Percentiles rank a stretch among this genome's conserved stretches.
Conservation (phyloP, 2,888 invertebrate species). For the Diarsia dahlii region DNA sequence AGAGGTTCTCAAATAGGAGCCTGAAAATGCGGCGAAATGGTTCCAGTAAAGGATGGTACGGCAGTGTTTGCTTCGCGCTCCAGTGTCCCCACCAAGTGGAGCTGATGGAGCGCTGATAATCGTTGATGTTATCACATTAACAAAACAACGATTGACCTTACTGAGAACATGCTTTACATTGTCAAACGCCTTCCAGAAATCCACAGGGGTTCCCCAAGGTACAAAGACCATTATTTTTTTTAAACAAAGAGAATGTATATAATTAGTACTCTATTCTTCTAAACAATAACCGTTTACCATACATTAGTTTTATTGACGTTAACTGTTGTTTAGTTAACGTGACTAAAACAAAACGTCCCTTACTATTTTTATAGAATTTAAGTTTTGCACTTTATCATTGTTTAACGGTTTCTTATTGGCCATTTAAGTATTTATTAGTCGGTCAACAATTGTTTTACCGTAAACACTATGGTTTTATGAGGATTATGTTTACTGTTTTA, state of each 20-base stretch:
- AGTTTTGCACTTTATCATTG: slow-evolving; percentile 20
- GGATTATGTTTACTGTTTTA: slow-evolving; percentile 20
- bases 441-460: slow-evolving; percentile 26
- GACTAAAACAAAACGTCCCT: slow-evolving; percentile 24
- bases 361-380: slow-evolving; percentile 22
- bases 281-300: slow-evolving; percentile 2
- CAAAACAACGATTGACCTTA: not conserved
- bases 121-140: slow-evolving; percentile 2
- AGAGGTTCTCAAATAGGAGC: too few species aligned
- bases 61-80: too few species aligned
- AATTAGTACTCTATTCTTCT: slow-evolving; percentile 22
- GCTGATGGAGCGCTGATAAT: too few species aligned
- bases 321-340: slow-evolving; percentile 16
- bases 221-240: slow-evolving; percentile 14
- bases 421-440: slow-evolving; percentile 15
- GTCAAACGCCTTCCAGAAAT: slow-evolving; percentile 37
- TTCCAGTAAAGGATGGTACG: too few species aligned
- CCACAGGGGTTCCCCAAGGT: slow-evolving; percentile 45
- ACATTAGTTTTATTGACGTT: slow-evolving; percentile 8
- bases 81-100: too few species aligned
- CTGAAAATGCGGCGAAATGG: too few species aligned
- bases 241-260: slow-evolving; percentile 3
- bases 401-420: slow-evolving; percentile 14
- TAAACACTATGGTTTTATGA: slow-evolving; percentile 6
- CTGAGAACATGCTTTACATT: slow-evolving; percentile 25